Evolutionary conservation across 2,888 invertebrate species (phyloP), one percentile per base, ranked within the genome.

Genomic region (Rhodophaea formosa): DNA sequence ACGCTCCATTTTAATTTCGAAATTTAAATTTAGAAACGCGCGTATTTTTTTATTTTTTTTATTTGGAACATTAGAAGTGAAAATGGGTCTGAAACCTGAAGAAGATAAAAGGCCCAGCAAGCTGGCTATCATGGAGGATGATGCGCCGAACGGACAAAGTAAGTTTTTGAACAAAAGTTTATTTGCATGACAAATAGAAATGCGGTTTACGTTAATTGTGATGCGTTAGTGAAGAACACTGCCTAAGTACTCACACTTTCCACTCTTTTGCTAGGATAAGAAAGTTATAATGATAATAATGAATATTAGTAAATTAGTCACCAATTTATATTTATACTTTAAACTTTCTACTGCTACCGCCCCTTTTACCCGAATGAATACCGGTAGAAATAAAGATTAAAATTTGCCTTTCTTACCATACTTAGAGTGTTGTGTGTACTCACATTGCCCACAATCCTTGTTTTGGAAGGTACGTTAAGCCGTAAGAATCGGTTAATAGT

Each of bases 51-150:
- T 65, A 67, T 69, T 68, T 66, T 72, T 71, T 65, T 60, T 59
- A 59, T 66, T 67, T 62, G 63, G 62, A 61, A 67, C 63, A 69
- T 59, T 68, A 57, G 66, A 75, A 75, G 88, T 88, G 86, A 85
- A 77, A 79, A 91, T 91, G 91, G 91, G 91, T 76, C 81, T 91
- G 73, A 91, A 82, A 68, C 72, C 80, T 56, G 91, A 90, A 66
- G 91, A 89, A 69, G 86, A 88, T 66, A 90, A 87, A 69, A 76
- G 86, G 72, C 90, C 91, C 43, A 92, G 91, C 80, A 91, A 91
- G 71, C 67, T 91, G 80, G 90, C 90, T 64, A 92, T 91, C 69
- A 90, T 91, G 88, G 91, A 91, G 72, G 91, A 91, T 62, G 89
- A 89, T 47, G 66, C 72, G 53, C 80, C 85, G 16, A 82, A 84